Base-by-base conservation (phyloP, 2,888 invertebrate genomes). In the Tillus elongatus region DNA sequence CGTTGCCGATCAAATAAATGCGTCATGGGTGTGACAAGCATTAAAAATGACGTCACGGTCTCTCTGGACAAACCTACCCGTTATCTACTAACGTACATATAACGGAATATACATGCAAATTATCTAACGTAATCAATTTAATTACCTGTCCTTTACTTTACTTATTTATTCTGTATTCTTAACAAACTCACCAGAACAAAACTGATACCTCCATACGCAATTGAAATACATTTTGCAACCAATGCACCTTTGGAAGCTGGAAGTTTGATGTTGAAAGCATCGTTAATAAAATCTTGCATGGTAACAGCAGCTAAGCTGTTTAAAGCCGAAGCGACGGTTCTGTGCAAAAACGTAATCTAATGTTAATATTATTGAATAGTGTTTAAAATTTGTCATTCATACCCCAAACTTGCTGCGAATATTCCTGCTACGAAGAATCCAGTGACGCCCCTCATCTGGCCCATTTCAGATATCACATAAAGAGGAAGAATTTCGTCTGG, bases 381-480 rank as follows among this genome's bases (percentile, higher is more conserved):
- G n/a, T 19, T 19, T n/a, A 8, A 8, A n/a, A 19, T 19, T n/a
- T 19, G 19, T 30, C 10, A 27, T 36, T 58, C 66, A 58, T 72
- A 92, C 91, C 93, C 93, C 49, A 95, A 75, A 54, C 93, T 92
- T 1, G 93, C 95, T 27, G 92, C 91, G 63, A 95, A 96, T 41
- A 96, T 87, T 12, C 93, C 92, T 3, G 95, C 89, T 0, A 95
- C 92, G 63, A 96, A 95, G 53, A 95, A 79, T 2, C 95, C 93
- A 1, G 92, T 84, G 2, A 93, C 68, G 0, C 92, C 91, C 16
- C 74, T 76, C 24, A 81, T 68, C 32, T 74, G 60, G 1, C 87
- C 85, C 57, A 93, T 73, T 41, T 80, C 77, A 41, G 82, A 79
- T 70, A 95, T 87, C 14, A 95, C 90, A 60, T 89, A 95, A 24